These are phyloP conservation scores for Cryptoblepharus egeriae DNA, from an alignment of 2,797 vertebrate species.

Conservation along the genomic window DNA sequence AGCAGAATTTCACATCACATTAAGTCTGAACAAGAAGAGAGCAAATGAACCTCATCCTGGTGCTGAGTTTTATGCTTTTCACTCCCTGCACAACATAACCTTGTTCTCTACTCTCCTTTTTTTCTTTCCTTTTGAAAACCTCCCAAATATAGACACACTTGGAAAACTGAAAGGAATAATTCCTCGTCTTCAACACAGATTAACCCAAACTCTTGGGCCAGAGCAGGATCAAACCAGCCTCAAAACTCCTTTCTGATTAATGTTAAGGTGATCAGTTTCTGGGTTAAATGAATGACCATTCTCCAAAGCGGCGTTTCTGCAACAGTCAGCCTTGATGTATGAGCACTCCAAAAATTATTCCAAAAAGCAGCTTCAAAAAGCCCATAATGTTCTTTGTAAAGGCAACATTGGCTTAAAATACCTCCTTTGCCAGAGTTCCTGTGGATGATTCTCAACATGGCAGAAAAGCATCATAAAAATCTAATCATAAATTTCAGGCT, in stretches of 20 bases:
- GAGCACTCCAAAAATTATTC: conserved; percentile 9
- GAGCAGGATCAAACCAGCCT: background rate
- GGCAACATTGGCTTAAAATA: background rate
- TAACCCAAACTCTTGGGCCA: background rate
- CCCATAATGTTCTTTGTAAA: conserved; percentile 1
- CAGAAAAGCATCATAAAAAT: background rate
- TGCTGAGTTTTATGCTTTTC: background rate
- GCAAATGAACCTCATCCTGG: background rate
- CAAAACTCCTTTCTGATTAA: conserved; percentile 22
- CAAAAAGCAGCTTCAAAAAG: conserved; percentile 11
- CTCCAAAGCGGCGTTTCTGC: conserved; percentile 7
- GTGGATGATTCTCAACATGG: rapidly evolving
- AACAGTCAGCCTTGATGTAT: conserved; percentile 22
- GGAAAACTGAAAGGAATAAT: background rate
- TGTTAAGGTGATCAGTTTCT: background rate
- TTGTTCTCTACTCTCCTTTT: too few relatives aligned
- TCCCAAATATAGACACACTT: background rate
- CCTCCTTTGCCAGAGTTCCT: background rate
- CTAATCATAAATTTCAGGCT: conserved; percentile 18
- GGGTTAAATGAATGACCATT: conserved; percentile 26
- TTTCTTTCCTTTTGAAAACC: background rate
- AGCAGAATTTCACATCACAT: conserved; percentile 23
- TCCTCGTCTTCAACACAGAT: background rate
- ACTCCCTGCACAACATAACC: background rate
- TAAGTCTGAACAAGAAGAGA: conserved; percentile 8